Conservation (phyloP, 2,113 vertebrate genomes). For the Callocephalon fimbriatum region DNA sequence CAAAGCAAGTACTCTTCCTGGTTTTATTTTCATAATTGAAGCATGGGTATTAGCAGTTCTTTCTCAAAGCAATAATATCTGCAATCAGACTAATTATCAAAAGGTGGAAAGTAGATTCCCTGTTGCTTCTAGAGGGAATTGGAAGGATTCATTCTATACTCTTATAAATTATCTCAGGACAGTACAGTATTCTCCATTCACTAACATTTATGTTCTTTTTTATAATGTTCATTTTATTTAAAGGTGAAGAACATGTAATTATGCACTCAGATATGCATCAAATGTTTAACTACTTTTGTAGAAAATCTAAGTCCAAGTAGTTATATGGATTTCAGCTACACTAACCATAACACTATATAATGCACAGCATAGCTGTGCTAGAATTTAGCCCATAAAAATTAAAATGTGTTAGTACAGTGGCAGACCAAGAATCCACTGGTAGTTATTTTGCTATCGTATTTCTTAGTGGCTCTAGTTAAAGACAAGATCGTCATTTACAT, state of each 20-base stretch:
- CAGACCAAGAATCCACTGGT: neutral
- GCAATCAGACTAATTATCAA: neutral
- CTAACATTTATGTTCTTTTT: neutral
- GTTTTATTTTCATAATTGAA: neutral
- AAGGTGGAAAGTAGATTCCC: neutral
- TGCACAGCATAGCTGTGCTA: neutral
- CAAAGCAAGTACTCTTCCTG: neutral
- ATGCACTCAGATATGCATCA: neutral
- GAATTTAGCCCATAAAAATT: neutral
- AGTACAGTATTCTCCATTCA: neutral
- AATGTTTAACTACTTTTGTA: neutral
- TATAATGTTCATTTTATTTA: neutral
- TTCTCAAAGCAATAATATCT: neutral
- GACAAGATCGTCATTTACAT: neutral
- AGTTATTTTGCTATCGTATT: neutral
- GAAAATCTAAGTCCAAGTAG: neutral
- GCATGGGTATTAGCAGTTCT: neutral
- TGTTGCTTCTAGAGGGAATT: neutral
- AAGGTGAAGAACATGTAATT: neutral
- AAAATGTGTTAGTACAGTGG: neutral
- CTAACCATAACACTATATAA: neutral
- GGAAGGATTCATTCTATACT: neutral
- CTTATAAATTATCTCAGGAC: neutral
- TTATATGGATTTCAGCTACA: neutral
- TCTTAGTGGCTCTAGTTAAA: neutral